Evolutionary conservation across 2,888 invertebrate species (phyloP).

Genomic region (Sarcophaga variegata): DNA sequence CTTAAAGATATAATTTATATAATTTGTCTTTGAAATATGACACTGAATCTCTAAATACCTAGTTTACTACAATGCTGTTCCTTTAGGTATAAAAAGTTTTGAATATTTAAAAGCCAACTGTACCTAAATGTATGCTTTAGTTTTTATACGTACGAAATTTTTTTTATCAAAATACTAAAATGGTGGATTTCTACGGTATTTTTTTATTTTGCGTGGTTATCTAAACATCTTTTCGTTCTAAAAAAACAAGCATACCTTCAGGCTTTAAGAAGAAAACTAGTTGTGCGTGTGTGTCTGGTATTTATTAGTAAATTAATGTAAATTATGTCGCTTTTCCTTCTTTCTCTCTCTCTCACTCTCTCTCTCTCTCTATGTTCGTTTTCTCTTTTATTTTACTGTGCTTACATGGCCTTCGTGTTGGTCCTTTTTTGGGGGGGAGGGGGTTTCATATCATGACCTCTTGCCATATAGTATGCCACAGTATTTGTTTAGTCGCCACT

Average conservation of each 20-base stretch:
- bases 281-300: slow-evolving; percentile 7
- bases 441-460: slow-evolving; percentile 30
- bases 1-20: too few species aligned
- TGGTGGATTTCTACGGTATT: too few species aligned
- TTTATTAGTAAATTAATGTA: slow-evolving; percentile 55
- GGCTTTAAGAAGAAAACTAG: neutral
- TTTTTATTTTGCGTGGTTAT: neutral
- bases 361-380: neutral
- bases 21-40: too few species aligned
- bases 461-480: neutral
- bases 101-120: too few species aligned
- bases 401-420: neutral
- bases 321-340: slow-evolving; percentile 53
- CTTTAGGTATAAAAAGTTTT: too few species aligned
- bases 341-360: neutral
- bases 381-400: neutral
- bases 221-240: neutral
- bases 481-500: slow-evolving; percentile 34
- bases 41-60: too few species aligned
- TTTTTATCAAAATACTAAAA: too few species aligned
- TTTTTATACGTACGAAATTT: too few species aligned
- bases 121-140: too few species aligned
- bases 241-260: slow-evolving; percentile 8
- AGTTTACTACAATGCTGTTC: too few species aligned
- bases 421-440: neutral